A percentile compares a stretch with the other conserved stretches of the same genome.
Conservation (phyloP, 2,113 vertebrate species). For the Dipodomys spectabilis region DNA sequence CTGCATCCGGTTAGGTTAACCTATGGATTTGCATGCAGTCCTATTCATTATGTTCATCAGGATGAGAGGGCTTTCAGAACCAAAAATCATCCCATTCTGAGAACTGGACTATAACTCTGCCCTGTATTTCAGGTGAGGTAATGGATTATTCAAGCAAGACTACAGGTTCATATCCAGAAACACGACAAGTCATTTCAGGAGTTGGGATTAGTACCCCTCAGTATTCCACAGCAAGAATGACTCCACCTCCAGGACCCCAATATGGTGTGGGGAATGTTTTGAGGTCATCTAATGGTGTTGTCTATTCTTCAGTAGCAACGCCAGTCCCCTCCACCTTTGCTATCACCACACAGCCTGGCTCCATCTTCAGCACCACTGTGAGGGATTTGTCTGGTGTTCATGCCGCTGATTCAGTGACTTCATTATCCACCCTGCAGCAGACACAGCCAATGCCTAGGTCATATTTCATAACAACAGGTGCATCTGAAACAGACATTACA, state of each 20-base stretch:
- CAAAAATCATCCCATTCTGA: conserved; percentile 83
- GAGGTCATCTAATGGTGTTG: conserved; percentile 95
- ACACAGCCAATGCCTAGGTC: conserved; percentile 91
- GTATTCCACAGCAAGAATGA: conserved; percentile 92
- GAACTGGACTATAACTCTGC: conserved; percentile 92
- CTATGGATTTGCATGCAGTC: conserved; percentile 92
- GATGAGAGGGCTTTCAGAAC: conserved; percentile 87
- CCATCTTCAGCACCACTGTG: conserved; percentile 93
- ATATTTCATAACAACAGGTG: conserved; percentile 91
- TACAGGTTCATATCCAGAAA: conserved; percentile 90
- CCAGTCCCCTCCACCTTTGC: conserved; percentile 95
- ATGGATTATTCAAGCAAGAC: conserved; percentile 98
- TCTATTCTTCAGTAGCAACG: conserved; percentile 95
- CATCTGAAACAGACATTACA: conserved; percentile 87
- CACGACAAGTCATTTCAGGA: conserved; percentile 89
- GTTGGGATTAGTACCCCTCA: conserved; percentile 89
- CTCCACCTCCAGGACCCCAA: conserved; percentile 87
- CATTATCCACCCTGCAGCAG: conserved; percentile 90
- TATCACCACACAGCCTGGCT: conserved; percentile 97
- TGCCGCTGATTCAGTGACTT: conserved; percentile 92
- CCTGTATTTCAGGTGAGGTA: conserved; percentile 97
- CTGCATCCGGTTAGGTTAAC: conserved; percentile 90
- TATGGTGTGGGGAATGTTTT: conserved; percentile 92
- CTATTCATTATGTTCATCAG: conserved; percentile 86
- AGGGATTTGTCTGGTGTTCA: conserved; percentile 92